Base-by-base conservation (phyloP, 2,113 vertebrate species). In the Apteryx owenii region DNA sequence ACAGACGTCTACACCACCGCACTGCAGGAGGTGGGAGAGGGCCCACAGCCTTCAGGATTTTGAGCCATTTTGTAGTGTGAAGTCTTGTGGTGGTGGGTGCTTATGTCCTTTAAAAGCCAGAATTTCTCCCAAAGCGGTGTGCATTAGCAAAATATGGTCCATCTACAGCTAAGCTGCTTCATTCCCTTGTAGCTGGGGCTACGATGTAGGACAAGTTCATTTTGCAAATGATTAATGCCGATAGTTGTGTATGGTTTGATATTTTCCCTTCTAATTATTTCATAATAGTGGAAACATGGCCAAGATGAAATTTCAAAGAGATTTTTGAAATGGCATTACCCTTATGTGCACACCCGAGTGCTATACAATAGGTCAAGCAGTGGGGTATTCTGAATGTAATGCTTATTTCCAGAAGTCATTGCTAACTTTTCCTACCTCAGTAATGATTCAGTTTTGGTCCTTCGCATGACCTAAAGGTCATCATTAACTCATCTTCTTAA, bases 361-460 rank as follows among this genome's bases (percentile, higher is more conserved):
- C 22, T 62, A 8, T 4, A 20, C 38, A 10, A 42, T 3, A 72
- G 16, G 58, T 4, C 53, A 51, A 42, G n/a, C 31, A 79, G 21
- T 0, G 1, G 62, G 14, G 36, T 28, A 4, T 61, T 77, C 53
- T 60, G 58, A 60, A 26, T 3, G 60, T 68, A 73, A 21, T 40
- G 21, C 22, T 60, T 21, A 5, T 86, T 96, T 95, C 83, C 80
- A 93, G 71, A 76, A 96, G 48, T 69, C 89, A 51, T 6, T 83
- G 80, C 80, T 88, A 66, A 46, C 20, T 50, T 94, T 62, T 86
- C 16, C 15, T 88, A 36, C 15, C 7, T 68, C 29, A 23, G 58
- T 61, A 76, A 69, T 95, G 96, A 94, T 90, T 95, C 94, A 91
- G n/a, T 76, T 48, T 73, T 69, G n/a, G 72, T 91, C 80, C 80